Percentiles rank a stretch among this genome's conserved stretches.
These are phyloP conservation scores for Neotoxoptera formosana DNA, from an alignment of 1,140 invertebrate genomes.

Conservation along the genomic window DNA sequence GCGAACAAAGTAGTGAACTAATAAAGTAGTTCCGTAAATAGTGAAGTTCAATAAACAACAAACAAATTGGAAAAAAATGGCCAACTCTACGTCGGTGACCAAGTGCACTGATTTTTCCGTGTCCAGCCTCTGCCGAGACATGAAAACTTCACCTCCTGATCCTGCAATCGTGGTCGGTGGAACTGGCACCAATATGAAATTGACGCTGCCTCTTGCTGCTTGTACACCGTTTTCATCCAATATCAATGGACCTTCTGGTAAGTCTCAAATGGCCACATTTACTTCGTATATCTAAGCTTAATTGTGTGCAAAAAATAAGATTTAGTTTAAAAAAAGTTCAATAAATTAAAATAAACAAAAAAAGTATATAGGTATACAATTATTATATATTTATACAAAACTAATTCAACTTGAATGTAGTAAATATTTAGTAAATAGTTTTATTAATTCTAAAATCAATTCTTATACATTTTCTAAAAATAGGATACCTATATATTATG, in stretches of 20 bases:
- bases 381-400: background rate
- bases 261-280: background rate
- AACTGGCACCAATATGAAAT: constrained; percentile 59
- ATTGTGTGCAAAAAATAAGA: background rate
- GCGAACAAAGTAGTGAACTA: background rate
- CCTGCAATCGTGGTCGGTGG: constrained; percentile 60
- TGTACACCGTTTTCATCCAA: constrained; percentile 19
- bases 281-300: background rate
- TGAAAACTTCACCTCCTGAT: constrained; percentile 59
- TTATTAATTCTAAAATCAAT: background rate
- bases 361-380: background rate
- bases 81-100: constrained; percentile 51
- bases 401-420: background rate
- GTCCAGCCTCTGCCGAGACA: constrained; percentile 60
- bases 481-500: too few relatives aligned
- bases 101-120: constrained; percentile 61
- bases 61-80: background rate
- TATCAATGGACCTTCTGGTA: constrained; percentile 21
- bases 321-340: background rate
- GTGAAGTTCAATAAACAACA: background rate
- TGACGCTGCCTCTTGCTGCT: constrained; percentile 54
- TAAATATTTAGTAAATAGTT: background rate
- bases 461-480: background rate
- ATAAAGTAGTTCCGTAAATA: background rate
- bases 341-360: background rate